Base-by-base conservation (phyloP, 2,797 vertebrate species). In the Aphelocoma californica region DNA sequence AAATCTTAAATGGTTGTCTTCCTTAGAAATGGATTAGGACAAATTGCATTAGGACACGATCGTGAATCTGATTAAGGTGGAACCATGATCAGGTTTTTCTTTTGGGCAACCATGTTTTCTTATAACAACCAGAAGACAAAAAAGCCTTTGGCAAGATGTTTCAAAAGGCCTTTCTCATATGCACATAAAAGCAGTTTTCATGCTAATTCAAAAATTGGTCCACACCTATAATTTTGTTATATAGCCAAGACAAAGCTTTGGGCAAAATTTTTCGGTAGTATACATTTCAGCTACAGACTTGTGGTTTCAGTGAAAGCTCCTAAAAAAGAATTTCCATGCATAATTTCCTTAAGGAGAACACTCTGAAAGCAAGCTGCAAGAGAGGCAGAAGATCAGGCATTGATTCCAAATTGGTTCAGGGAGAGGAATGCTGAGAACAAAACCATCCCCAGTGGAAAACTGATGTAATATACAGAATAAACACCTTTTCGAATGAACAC, bases 1-100 rank as follows among this genome's bases (percentile, higher is more conserved):
- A 99, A 99, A 98, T 99, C 98, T 98, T 99, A 99, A 99, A 98
- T 99, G 98, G 98, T 99, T 99, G 99, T 99, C 98, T 99, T 99
- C 98, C 98, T 98, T 97, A 98, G 98, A 99, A 99, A 99, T 99
- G 98, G 98, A 99, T 99, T 98, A 99, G 98, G 98, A 98, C 98
- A 99, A 99, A 99, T 99, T 99, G 98, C 98, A 99, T 99, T 99
- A 99, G 98, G 98, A 98, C 98, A 98, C 97, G 98, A 99, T 98
- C 98, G 98, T 98, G 98, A 99, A 99, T 99, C 98, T 98, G 99
- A 99, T 99, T 99, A 99, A 98, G 98, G 98, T 98, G 97, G 98
- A 98, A 99, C 98, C 98, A 98, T 98, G 98, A 98, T 99, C 98
- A 98, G 97, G 97, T 98, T 98, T 96, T 93, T 96, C 93, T 99